Conservation (phyloP, 2,888 invertebrate species). For the Osmoderma eremita region DNA sequence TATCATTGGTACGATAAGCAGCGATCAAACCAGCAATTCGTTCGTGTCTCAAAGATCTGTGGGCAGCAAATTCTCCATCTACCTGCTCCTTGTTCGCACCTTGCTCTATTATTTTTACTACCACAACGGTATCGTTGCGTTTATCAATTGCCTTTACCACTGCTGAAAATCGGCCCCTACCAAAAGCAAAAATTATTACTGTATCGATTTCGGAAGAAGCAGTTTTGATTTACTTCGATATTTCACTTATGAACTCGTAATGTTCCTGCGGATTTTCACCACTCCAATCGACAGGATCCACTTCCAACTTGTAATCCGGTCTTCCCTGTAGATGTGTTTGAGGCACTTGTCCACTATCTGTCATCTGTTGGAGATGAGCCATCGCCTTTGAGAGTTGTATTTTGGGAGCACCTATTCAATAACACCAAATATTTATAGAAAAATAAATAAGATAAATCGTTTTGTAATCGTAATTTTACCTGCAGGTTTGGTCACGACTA, state of each 20-base stretch:
- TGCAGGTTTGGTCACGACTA: constrained; percentile 74
- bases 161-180: constrained; percentile 85
- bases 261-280: constrained; percentile 76
- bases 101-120: constrained; percentile 84
- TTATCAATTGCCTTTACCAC: constrained; percentile 86
- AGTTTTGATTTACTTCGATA: constrained; percentile 67
- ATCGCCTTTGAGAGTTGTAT: constrained; percentile 84
- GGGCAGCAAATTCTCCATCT: constrained; percentile 84
- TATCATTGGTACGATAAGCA: constrained; percentile 76
- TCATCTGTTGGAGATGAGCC: constrained; percentile 85
- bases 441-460: too few relatives aligned
- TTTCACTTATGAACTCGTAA: constrained; percentile 87
- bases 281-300: constrained; percentile 78
- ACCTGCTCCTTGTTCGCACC: constrained; percentile 73
- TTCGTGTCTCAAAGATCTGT: constrained; percentile 86
- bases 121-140: constrained; percentile 77
- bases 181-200: constrained; percentile 42
- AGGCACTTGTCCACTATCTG: constrained; percentile 81
- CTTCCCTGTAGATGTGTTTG: constrained; percentile 71
- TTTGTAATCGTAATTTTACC: too few relatives aligned
- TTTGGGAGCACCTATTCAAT: constrained; percentile 69
- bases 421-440: background rate
- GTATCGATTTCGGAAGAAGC: background rate
- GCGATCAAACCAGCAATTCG: constrained; percentile 81
- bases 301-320: constrained; percentile 80